Conservation (phyloP, 2,113 vertebrate species). For the Anguilla japonica region DNA sequence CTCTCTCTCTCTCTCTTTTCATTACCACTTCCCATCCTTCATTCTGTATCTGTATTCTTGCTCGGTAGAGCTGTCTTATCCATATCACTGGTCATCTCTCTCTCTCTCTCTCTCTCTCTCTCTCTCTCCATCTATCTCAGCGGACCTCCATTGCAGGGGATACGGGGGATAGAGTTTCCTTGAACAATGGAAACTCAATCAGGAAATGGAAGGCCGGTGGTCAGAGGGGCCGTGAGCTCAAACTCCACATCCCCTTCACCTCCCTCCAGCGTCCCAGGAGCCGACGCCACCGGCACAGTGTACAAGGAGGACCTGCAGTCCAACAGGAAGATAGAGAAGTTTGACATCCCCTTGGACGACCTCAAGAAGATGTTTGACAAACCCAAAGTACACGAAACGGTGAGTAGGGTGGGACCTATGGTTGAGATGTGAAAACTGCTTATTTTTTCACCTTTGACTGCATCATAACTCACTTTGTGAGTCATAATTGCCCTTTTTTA, state of each 20-base stretch:
- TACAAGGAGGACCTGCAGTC: constrained; percentile 47
- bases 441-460: not conserved
- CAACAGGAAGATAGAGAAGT: constrained; percentile 49
- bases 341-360: constrained; percentile 32
- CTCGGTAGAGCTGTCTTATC: constrained; percentile 2
- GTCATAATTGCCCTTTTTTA: not conserved
- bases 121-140: not conserved
- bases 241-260: constrained; percentile 21
- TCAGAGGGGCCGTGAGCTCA: constrained; percentile 37
- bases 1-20: not conserved
- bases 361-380: constrained; percentile 45
- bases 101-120: constrained; percentile 33
- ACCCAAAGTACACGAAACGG: constrained; percentile 30
- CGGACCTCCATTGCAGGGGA: constrained; percentile 38
- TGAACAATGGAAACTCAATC: constrained; percentile 69
- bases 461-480: not conserved
- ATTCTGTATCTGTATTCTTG: constrained; percentile 19
- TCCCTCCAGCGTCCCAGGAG: constrained; percentile 27
- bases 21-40: not conserved
- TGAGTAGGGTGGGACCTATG: constrained; percentile 39
- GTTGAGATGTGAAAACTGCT: not conserved
- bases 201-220: constrained; percentile 55
- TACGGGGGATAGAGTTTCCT: constrained; percentile 60
- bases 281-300: constrained; percentile 40
- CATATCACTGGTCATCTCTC: constrained; percentile 51